phyloP scores from a whole-genome alignment of 2,797 vertebrate genomes.

The Periparus ater region DNA sequence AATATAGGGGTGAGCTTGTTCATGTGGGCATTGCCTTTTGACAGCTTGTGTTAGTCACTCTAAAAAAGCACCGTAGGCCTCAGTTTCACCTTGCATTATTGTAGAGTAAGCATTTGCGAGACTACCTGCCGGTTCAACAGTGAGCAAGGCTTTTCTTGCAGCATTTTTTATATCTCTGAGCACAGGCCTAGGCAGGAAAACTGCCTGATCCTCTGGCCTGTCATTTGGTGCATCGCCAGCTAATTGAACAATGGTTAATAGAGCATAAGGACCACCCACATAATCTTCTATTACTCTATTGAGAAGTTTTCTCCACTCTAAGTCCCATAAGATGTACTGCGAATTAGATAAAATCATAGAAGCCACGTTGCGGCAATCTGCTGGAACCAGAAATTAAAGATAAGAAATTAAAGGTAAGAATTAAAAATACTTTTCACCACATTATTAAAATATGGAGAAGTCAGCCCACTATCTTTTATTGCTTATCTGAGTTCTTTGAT shows the following conservation, averaged over 20 bases:
- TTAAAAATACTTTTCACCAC: background rate
- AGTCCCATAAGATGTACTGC: background rate
- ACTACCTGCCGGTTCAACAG: background rate
- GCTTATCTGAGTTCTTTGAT: background rate
- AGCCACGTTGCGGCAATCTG: background rate
- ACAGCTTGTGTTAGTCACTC: too few species aligned
- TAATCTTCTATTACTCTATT: background rate
- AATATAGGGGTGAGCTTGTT: background rate
- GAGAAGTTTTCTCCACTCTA: background rate
- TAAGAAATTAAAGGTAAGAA: too few species aligned
- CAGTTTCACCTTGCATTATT: background rate
- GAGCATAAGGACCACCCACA: background rate
- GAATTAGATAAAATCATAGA: background rate
- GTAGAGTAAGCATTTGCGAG: background rate
- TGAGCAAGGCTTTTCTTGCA: background rate
- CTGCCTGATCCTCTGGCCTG: background rate
- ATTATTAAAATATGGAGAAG: background rate
- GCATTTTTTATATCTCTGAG: accelerated
- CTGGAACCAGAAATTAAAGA: too few species aligned
- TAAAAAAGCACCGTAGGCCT: background rate
- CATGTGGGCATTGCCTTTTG: background rate
- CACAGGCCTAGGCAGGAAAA: background rate
- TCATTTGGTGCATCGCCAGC: background rate
- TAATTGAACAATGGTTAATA: background rate
- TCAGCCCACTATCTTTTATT: background rate